Evolutionary conservation across 1,140 invertebrate genomes (phyloP).

Genomic region (Sipha flava): DNA sequence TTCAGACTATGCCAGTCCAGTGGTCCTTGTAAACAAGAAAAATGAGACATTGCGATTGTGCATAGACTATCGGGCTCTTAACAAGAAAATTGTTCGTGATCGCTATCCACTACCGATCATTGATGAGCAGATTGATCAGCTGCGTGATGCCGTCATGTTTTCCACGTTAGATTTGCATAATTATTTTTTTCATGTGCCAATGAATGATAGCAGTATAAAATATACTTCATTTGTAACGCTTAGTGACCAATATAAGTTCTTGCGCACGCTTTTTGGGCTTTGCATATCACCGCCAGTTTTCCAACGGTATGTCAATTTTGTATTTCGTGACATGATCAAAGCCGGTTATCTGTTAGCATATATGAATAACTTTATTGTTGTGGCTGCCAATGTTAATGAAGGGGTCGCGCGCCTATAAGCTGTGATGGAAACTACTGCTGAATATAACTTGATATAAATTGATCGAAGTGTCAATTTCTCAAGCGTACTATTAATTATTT

Average conservation of each 20-base stretch:
- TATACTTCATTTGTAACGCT: constrained; percentile 46
- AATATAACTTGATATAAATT: not conserved
- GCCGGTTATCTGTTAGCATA: not conserved
- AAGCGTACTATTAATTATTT: not conserved
- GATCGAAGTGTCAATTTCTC: not conserved
- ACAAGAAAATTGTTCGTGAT: not conserved
- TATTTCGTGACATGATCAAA: constrained; percentile 38
- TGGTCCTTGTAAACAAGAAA: constrained; percentile 46
- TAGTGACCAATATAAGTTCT: constrained; percentile 44
- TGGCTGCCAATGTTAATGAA: not conserved
- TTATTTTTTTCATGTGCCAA: not conserved
- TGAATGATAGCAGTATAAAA: constrained; percentile 40
- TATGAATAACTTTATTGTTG: not conserved
- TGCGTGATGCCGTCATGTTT: constrained; percentile 35
- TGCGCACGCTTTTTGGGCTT: constrained; percentile 46
- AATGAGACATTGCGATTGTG: constrained; percentile 42
- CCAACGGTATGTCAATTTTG: constrained; percentile 43
- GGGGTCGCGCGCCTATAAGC: not conserved
- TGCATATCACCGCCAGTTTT: constrained; percentile 44
- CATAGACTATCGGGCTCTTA: not conserved
- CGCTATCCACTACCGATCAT: not conserved
- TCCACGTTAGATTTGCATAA: not conserved
- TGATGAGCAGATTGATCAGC: not conserved
- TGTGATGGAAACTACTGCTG: not conserved
- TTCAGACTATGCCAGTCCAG: constrained; percentile 45